phyloP scores from a whole-genome alignment of 2,797 vertebrate species.

The Pogoniulus pusillus region DNA sequence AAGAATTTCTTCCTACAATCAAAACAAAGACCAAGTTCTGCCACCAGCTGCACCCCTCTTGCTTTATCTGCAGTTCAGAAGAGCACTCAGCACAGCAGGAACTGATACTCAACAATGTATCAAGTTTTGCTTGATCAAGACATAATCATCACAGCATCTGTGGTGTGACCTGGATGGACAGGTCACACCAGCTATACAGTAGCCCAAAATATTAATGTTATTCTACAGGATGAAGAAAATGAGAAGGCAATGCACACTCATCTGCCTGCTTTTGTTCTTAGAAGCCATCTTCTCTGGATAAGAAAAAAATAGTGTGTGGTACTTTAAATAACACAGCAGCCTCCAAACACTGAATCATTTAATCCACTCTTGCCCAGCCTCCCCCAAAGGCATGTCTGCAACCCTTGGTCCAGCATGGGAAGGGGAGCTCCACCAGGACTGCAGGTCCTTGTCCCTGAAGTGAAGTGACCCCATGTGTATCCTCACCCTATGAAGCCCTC shows the following conservation, averaged over 20 bases:
- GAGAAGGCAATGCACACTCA: not conserved
- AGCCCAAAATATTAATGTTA: not conserved
- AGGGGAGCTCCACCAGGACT: not conserved
- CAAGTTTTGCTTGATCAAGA: not conserved
- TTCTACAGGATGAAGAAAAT: not conserved
- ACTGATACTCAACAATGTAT: not conserved
- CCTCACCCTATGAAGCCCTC: not conserved
- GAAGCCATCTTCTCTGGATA: not conserved
- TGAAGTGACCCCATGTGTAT: not conserved
- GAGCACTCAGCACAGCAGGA: not conserved
- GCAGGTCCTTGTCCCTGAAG: not conserved
- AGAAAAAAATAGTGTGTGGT: not conserved
- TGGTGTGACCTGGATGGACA: not conserved
- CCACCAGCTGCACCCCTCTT: not conserved
- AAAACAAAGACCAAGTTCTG: not conserved
- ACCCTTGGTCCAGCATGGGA: not conserved
- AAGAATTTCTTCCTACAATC: too few relatives aligned
- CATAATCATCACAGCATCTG: not conserved
- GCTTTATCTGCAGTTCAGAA: not conserved
- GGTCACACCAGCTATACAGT: not conserved
- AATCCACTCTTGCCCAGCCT: not conserved
- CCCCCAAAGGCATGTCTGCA: not conserved
- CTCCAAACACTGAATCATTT: slow-evolving; percentile 5
- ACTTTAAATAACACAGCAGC: slow-evolving; percentile 39
- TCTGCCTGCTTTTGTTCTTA: not conserved